phyloP scores from a whole-genome alignment of 2,797 vertebrate species.

The Triplophysa bombifrons region DNA sequence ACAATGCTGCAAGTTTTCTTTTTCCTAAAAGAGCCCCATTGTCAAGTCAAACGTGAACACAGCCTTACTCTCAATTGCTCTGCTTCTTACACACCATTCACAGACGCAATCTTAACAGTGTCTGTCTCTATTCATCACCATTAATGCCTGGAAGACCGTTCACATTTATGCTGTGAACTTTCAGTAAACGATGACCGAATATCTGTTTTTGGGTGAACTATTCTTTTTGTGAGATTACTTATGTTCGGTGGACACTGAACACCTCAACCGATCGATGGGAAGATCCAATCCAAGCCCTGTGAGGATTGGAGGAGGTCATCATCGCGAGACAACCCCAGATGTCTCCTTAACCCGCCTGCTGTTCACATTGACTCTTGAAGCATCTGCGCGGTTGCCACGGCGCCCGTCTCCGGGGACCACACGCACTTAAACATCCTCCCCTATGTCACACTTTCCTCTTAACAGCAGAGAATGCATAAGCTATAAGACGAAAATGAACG shows the following conservation, averaged over 20 bases:
- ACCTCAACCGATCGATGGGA: constrained; percentile 15
- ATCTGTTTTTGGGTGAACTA: not conserved
- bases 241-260: not conserved
- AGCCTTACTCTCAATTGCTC: too few relatives aligned
- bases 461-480: constrained; percentile 7
- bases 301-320: constrained; percentile 8
- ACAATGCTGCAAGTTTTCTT: too few relatives aligned
- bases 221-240: not conserved
- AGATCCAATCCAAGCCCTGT: constrained; percentile 13
- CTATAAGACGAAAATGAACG: constrained; percentile 20
- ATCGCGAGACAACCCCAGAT: not conserved
- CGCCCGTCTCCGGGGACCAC: not conserved
- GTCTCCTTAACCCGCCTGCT: constrained; percentile 1
- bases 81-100: too few relatives aligned
- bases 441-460: constrained; percentile 13
- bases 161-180: too few relatives aligned
- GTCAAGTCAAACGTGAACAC: too few relatives aligned
- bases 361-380: constrained; percentile 11
- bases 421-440: not conserved
- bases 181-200: not conserved
- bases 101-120: too few relatives aligned
- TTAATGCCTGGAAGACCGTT: too few relatives aligned
- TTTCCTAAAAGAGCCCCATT: too few relatives aligned
- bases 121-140: too few relatives aligned
- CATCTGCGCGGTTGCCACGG: constrained; percentile 7